Base-by-base conservation (phyloP, 2,797 vertebrate species). In the Anabacerthia variegaticeps region DNA sequence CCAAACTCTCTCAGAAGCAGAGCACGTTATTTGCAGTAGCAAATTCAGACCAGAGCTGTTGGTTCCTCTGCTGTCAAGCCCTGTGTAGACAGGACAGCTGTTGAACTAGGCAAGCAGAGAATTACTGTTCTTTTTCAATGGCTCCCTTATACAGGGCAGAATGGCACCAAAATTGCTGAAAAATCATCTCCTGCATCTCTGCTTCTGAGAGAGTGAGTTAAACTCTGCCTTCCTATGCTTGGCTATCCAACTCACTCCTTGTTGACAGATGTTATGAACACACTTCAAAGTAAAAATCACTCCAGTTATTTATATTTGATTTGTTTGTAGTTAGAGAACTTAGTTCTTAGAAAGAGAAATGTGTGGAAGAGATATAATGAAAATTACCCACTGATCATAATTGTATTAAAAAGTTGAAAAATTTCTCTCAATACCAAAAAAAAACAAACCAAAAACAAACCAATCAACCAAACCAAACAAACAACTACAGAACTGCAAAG, bases 191-290 rank as follows among this genome's bases (percentile, higher is more conserved):
- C 30, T 67, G 62, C 46, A 48, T 37, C 71, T 73, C 89, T 93
- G n/a, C 39, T 95, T 95, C 71, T 74, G 76, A 93, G 63, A 75
- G 37, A 75, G 88, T 5, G 7, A 67, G 20, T 62, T 91, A 81
- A 95, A 96, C 30, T 89, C 79, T 28, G 52, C 30, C 48, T 56
- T 73, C 62, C 56, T 49, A 28, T 44, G 56, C 28, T 58, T 68
- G 14, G 11, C 49, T 63, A 9, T 67, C 72, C 52, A 48, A 72
- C 22, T 63, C 73, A 26, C 10, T 58, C 30, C 22, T 48, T 55
- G 10, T 41, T 34, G 41, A 62, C 10, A 74, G 39, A 83, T 69
- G 18, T 44, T 51, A 58, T 2, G 2, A 83, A 66, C 18, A 55
- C 18, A 37, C 10, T 27, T 3, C 34, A 76, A 87, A 72, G 43